Evolutionary conservation across 2,113 vertebrate species (phyloP).

Genomic region (Hyla sarda): DNA sequence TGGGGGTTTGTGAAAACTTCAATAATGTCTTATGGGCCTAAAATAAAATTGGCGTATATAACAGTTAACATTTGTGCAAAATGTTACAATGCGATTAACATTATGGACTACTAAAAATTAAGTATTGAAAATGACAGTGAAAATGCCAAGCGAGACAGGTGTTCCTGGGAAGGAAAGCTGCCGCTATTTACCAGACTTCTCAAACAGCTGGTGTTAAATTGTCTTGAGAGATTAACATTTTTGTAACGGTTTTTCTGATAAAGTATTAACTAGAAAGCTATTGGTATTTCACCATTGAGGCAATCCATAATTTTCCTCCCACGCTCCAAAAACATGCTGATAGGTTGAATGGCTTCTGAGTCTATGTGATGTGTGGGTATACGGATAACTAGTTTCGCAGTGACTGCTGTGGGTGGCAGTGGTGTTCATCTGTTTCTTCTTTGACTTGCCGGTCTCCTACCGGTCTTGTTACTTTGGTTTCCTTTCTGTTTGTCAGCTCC

Average conservation of each 20-base stretch:
- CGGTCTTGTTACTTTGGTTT: no score
- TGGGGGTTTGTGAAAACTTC: background rate
- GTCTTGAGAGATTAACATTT: background rate
- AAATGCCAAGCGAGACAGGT: background rate
- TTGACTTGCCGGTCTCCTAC: no score
- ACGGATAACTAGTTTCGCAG: background rate
- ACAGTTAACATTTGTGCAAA: background rate
- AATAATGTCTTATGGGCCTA: background rate
- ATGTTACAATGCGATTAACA: background rate
- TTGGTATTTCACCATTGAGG: background rate
- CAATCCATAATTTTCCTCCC: background rate
- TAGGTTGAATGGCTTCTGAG: background rate
- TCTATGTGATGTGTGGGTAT: background rate
- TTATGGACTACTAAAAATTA: constrained; percentile 4
- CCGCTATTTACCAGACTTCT: background rate
- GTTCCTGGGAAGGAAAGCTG: background rate
- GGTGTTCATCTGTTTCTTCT: no score
- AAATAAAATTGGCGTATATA: background rate
- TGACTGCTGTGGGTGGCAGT: no score
- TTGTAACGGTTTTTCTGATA: background rate
- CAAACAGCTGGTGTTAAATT: constrained; percentile 11
- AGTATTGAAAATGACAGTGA: background rate
- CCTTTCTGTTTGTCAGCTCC: no score
- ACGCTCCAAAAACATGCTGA: background rate
- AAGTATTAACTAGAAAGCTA: background rate